These are phyloP conservation scores for Cyanistes caeruleus DNA, from an alignment of 2,113 vertebrate species.

Conservation along the genomic window DNA sequence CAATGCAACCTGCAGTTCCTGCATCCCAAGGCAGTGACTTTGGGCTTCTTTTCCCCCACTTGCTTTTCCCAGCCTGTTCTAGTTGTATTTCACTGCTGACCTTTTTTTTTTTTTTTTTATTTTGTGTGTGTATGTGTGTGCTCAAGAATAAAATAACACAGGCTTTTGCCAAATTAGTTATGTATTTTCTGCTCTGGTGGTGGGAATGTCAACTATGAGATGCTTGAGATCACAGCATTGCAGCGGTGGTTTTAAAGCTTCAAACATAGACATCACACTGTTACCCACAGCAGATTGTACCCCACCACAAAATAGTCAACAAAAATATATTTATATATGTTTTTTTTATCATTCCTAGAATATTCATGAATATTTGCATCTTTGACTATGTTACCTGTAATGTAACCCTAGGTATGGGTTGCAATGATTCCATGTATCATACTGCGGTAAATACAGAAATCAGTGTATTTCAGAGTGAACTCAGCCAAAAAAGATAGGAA, in stretches of 20 bases:
- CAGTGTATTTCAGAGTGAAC: background rate
- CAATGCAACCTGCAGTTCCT: background rate
- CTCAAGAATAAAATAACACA: background rate
- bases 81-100: background rate
- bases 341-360: background rate
- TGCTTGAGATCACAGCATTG: background rate
- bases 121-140: background rate
- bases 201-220: fast-evolving
- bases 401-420: background rate
- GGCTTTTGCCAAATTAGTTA: background rate
- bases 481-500: background rate
- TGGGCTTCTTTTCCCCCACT: background rate
- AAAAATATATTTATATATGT: background rate
- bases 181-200: background rate
- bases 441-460: background rate
- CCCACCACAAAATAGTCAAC: background rate
- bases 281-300: background rate
- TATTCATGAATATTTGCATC: background rate
- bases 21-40: background rate
- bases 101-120: background rate
- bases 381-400: background rate
- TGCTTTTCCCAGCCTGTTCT: background rate
- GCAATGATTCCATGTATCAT: background rate
- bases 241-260: background rate
- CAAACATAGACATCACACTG: background rate